A percentile compares a stretch with the other conserved stretches of the same genome.
phyloP scores from a whole-genome alignment of 2,888 invertebrate genomes.

The Anarsia innoxiella region DNA sequence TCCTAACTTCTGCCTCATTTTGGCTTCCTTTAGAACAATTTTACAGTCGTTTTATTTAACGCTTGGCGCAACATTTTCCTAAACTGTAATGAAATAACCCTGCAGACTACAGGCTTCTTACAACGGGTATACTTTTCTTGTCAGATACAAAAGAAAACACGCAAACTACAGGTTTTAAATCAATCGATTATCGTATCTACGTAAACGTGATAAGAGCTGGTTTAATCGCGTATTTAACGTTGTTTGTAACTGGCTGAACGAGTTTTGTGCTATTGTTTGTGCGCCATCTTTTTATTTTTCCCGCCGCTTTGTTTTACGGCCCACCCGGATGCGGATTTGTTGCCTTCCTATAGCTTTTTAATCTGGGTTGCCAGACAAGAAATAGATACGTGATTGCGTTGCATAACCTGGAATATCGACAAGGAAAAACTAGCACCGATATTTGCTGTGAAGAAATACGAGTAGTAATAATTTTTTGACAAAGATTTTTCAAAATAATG shows the following conservation, averaged over 20 bases:
- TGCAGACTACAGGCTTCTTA: constrained; percentile 2
- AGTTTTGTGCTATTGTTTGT: constrained; percentile 18
- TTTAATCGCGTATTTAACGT: constrained; percentile 1
- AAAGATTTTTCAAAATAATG: no score
- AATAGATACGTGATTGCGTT: constrained; percentile 1
- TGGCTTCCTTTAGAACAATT: no score
- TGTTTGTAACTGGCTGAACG: constrained; percentile 16
- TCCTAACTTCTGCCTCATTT: no score
- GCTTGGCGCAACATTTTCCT: no score
- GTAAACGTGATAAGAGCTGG: constrained; percentile 6
- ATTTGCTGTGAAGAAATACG: no score
- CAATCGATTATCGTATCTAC: constrained; percentile 7
- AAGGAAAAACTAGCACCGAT: no score
- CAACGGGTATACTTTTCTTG: constrained; percentile 9
- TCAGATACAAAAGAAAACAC: constrained; percentile 8
- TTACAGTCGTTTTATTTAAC: no score
- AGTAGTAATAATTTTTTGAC: no score
- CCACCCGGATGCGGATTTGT: constrained; percentile 32
- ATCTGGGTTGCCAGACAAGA: constrained; percentile 8
- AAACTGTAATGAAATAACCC: background rate
- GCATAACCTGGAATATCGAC: no score
- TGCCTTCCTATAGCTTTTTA: constrained; percentile 3
- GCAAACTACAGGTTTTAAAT: background rate
- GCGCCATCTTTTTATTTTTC: constrained; percentile 14
- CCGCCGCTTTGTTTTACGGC: constrained; percentile 23